Evolutionary conservation across 2,888 invertebrate genomes (phyloP).

Genomic region (Ethmia dodecea): DNA sequence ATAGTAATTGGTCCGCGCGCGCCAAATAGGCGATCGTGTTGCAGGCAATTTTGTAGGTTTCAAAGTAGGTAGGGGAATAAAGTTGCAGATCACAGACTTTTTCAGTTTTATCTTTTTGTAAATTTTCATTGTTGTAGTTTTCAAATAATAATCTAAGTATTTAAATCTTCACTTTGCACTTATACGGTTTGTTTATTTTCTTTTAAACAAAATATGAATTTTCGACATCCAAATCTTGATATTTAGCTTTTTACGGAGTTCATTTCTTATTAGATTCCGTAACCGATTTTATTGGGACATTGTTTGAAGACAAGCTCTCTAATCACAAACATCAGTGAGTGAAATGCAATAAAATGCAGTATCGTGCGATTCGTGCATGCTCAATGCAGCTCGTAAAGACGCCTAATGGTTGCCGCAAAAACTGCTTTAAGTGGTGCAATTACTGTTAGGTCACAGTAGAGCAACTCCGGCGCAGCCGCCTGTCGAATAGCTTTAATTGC

Average conservation of each 20-base stretch:
- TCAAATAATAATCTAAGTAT: too few species aligned
- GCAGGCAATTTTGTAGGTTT: slow-evolving; percentile 12
- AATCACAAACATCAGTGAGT: too few species aligned
- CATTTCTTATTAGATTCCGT: too few species aligned
- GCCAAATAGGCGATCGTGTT: slow-evolving; percentile 48
- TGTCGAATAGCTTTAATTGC: too few species aligned
- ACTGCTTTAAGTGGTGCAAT: slow-evolving; percentile 38
- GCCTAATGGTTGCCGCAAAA: slow-evolving; percentile 47
- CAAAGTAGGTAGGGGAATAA: not conserved
- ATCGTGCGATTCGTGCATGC: slow-evolving; percentile 23
- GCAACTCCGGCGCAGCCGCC: slow-evolving; percentile 26
- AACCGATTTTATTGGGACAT: too few species aligned
- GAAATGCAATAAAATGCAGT: slow-evolving; percentile 1
- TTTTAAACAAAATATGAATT: not conserved
- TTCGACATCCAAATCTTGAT: not conserved
- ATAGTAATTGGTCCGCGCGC: slow-evolving; percentile 60
- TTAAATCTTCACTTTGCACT: too few species aligned
- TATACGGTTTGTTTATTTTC: too few species aligned
- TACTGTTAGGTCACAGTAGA: slow-evolving; percentile 51
- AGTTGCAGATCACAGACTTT: too few species aligned
- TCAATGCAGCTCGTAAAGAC: slow-evolving; percentile 45
- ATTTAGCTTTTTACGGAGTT: too few species aligned
- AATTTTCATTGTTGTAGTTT: too few species aligned
- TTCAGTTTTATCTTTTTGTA: too few species aligned
- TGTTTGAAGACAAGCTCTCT: not conserved